Evolutionary conservation across 2,888 invertebrate genomes (phyloP), one percentile per base, ranked within the genome.

Genomic region (Sesia bembeciformis): DNA sequence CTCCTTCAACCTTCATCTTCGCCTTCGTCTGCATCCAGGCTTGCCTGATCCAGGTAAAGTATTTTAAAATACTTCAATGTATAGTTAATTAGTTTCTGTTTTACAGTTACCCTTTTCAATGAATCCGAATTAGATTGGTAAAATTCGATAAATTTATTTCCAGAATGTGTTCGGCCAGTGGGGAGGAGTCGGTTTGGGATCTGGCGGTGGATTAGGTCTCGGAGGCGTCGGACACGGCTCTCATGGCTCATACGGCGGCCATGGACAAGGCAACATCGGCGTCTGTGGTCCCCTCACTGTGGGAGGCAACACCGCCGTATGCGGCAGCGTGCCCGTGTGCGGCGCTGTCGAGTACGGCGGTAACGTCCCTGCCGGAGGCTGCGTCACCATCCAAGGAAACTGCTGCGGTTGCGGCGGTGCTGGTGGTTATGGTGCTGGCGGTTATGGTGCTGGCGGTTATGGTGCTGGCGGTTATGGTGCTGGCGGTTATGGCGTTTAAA

Each of bases 311-410:
- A 68, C 73, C 40, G 52, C 58, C n/a, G 63, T 76, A 41, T 60
- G 62, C 42, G 74, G 74, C 40, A 63, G 65, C 43, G 68, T 74
- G 7, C 74, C 73, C 4, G 66, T 74, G 40, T 53, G 66, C 41
- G 73, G 73, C 49, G 64, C 63, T 39, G 71, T 76, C 3, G 51
- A 60, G 40, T 72, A 70, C 58, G 55, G 58, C 4, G 76, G 76
- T 0, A 58, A 58, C 4, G 57, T 76, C 5, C 66, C 69, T 5
- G 68, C 76, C 39, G 65, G 60, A 50, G 75, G 74, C 7, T 46
- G 54, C 7, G 74, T 73, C 40, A 59, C 68, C 52, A 68, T 73
- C 51, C 53, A 61, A 38, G 70, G 70, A 39, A 60, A 58, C n/a
- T 46, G 46, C 58, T 70, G 72, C 60, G 64, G 63, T 4, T 66